A percentile compares a stretch with the other conserved stretches of the same genome.
Evolutionary conservation across 1,140 invertebrate genomes (phyloP).

Genomic region (Hormaphis cornu): DNA sequence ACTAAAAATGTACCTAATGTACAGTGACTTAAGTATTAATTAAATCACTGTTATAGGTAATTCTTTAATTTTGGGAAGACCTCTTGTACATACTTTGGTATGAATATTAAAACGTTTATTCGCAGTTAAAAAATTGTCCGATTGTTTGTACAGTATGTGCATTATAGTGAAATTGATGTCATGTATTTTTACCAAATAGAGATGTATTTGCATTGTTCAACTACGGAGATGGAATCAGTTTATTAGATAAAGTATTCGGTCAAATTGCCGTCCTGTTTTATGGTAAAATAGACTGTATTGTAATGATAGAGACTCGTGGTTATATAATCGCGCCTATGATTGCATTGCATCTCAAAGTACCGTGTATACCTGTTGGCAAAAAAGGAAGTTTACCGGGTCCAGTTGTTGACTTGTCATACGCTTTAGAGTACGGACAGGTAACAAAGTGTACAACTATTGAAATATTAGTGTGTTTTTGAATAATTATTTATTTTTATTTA

Average conservation of each 20-base stretch:
- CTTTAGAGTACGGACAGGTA: constrained; percentile 84
- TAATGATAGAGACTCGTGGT: constrained; percentile 85
- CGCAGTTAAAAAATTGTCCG: too few species aligned
- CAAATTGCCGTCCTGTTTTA: constrained; percentile 52
- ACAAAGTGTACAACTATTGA: constrained; percentile 40
- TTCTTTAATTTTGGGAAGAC: too few species aligned
- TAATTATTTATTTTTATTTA: constrained; percentile 44
- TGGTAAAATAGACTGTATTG: constrained; percentile 62
- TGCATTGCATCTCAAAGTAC: constrained; percentile 66
- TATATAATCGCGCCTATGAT: constrained; percentile 84
- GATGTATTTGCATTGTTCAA: constrained; percentile 84
- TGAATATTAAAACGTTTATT: too few species aligned
- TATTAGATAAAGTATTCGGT: constrained; percentile 63
- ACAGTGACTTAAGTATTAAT: too few species aligned
- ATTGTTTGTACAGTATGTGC: constrained; percentile 8
- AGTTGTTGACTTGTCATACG: constrained; percentile 57
- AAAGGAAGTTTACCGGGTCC: constrained; percentile 89
- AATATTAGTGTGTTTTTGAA: background rate
- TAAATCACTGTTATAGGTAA: too few species aligned
- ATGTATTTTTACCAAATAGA: constrained; percentile 50
- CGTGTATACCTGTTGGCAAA: constrained; percentile 87
- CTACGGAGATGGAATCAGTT: constrained; percentile 57
- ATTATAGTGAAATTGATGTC: background rate
- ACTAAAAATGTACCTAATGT: too few species aligned
- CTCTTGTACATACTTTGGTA: too few species aligned